Evolutionary conservation across 1,140 invertebrate genomes (phyloP).

Genomic region (Zaprionus ornatus): DNA sequence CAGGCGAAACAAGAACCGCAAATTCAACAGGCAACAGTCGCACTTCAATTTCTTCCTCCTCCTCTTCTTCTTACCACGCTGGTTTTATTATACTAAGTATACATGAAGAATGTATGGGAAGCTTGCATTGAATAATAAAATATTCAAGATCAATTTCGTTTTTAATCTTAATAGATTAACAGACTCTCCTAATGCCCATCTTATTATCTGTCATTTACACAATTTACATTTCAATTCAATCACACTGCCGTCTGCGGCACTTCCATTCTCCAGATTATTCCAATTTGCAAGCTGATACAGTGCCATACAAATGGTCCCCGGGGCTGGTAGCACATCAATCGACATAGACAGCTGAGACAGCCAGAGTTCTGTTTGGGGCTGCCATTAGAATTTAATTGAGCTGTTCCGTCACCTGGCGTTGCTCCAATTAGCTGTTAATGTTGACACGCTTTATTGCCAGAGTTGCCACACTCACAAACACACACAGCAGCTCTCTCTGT

Average conservation of each 20-base stretch:
- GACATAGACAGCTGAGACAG: background rate
- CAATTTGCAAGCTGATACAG: constrained; percentile 35
- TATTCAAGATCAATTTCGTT: too few relatives aligned
- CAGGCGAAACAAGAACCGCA: constrained; percentile 6
- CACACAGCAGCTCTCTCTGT: background rate
- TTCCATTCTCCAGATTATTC: constrained; percentile 5
- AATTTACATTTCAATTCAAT: background rate
- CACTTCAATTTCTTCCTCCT: constrained; percentile 42
- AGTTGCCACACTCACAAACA: background rate
- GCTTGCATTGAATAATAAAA: too few relatives aligned
- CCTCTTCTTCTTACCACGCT: constrained; percentile 20
- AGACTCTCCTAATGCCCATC: too few relatives aligned
- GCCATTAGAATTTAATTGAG: constrained; percentile 49
- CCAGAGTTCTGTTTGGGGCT: background rate
- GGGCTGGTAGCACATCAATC: constrained; percentile 24
- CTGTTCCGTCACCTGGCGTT: constrained; percentile 1
- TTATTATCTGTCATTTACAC: too few relatives aligned
- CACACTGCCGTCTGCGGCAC: background rate
- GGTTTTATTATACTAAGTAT: background rate
- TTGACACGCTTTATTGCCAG: constrained; percentile 31
- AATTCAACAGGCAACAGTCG: constrained; percentile 16
- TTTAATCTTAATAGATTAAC: too few relatives aligned
- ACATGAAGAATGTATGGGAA: background rate
- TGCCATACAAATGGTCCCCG: background rate
- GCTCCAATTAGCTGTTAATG: constrained; percentile 46